Evolutionary conservation across 2,797 vertebrate species (phyloP), one percentile per base, ranked within the genome.

Genomic region (Crenichthys baileyi): DNA sequence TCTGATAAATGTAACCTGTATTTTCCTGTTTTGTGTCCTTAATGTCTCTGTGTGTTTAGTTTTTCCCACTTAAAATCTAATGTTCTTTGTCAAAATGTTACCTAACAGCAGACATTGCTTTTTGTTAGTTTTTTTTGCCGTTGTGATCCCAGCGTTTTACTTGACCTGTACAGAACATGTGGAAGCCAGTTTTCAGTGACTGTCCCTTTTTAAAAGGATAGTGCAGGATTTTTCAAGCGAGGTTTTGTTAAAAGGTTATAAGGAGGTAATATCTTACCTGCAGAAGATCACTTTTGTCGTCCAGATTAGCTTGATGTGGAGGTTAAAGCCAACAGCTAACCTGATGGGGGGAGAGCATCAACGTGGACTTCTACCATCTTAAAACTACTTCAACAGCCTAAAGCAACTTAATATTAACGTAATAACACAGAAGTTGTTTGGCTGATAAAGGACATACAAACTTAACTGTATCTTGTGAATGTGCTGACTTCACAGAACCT

Each of bases 131-230:
- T 73, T 72, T 29, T n/a, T 75, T 50, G 70, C 6, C 72, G 70
- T 83, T 46, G 16, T 5, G 44, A 60, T 55, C 67, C 78, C 24
- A 61, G 22, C 67, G 76, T 18, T 6, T 1, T 36, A 63, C 16
- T 86, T 83, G 76, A 80, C 65, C 22, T 46, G 71, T 74, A 46
- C 5, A 36, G 56, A 83, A 72, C 50, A 75, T 36, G 31, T 22
- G 20, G 7, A 5, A 55, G 56, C 41, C 72, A 61, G 67, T 63
- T 73, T 73, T 79, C 24, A 85, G 79, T 12, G 53, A 29, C 74
- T 61, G 18, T 41, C 83, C 77, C 76, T 72, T 83, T 82, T 67
- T 8, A 39, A 39, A 22, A 67, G 36, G 36, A 67, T 41, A 5
- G 20, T 67, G 63, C 63, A 24, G 36, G 36, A 24, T 12, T 9